Base-by-base conservation (phyloP, 35 echinoderm and acorn worm genomes). In the Chiridota heheva region DNA sequence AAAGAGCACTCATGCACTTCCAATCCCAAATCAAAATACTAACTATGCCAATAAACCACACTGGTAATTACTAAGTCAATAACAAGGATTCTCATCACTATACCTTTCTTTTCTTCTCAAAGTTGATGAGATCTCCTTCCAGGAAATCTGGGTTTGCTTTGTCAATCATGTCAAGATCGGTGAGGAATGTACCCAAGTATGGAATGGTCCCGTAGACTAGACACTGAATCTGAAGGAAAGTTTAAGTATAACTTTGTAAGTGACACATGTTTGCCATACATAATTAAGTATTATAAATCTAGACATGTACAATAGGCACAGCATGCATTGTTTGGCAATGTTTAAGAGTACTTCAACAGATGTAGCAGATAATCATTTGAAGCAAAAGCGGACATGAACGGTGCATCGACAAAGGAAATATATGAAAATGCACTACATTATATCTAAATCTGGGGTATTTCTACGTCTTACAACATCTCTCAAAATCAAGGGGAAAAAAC, bases 31-130 rank as follows among this genome's bases (percentile, higher is more conserved):
- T n/a, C n/a, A n/a, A n/a, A n/a, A n/a, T n/a, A n/a, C n/a, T n/a
- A n/a, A n/a, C n/a, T n/a, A n/a, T n/a, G n/a, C n/a, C n/a, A n/a
- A n/a, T n/a, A n/a, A n/a, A n/a, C n/a, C n/a, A n/a, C n/a, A n/a
- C n/a, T n/a, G n/a, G n/a, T n/a, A n/a, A n/a, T n/a, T n/a, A n/a
- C n/a, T 30, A 20, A 18, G 18, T 3, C 58, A 5, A 30, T 18
- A 26, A 26, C 18, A 60, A 26, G 22, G 47, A 51, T 12, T 51
- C 27, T 63, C 31, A 63, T n/a, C n/a, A n/a, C 20, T 31, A 43
- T 72, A 92, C 90, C 84, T 98, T 98, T 58, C 89, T 78, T 76
- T 84, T 98, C 89, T 98, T 98, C 17, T 98, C 89, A 88, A 98
- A 98, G 81, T 98, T 98, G 49, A 98, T 49, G 28, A 91, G 72